Conservation (phyloP, 2,797 vertebrate genomes). For the Alfaro cultratus region DNA sequence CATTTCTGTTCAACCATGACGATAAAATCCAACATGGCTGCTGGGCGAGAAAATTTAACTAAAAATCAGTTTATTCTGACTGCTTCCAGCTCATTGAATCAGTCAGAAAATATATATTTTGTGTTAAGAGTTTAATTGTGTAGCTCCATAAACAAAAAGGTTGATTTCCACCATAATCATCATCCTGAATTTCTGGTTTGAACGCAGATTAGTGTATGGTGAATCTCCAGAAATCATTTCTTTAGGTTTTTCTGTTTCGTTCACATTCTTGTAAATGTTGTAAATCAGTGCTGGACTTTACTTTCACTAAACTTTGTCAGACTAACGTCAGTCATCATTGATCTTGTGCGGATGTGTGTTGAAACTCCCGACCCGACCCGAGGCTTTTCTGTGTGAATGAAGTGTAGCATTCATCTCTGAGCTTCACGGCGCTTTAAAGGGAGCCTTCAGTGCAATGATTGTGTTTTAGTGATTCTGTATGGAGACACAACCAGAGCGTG, state of each 20-base stretch:
- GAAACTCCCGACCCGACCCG: background rate
- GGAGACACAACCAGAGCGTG: background rate
- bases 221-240: background rate
- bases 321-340: background rate
- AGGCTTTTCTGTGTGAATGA: slow-evolving; percentile 1
- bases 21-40: background rate
- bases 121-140: background rate
- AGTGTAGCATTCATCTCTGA: background rate
- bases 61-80: background rate
- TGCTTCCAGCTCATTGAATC: background rate
- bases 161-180: background rate
- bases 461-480: slow-evolving; percentile 7
- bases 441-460: background rate
- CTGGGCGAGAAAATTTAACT: background rate
- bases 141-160: background rate
- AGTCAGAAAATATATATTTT: background rate
- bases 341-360: background rate
- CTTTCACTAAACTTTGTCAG: background rate
- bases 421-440: slow-evolving; percentile 2
- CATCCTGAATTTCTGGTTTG: background rate
- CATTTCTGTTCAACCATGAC: background rate
- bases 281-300: background rate
- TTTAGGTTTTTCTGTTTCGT: background rate
- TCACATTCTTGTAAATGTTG: background rate
- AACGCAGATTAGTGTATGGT: background rate